Evolutionary conservation across 2,797 vertebrate genomes (phyloP).

Genomic region (Eidolon dupreanum): DNA sequence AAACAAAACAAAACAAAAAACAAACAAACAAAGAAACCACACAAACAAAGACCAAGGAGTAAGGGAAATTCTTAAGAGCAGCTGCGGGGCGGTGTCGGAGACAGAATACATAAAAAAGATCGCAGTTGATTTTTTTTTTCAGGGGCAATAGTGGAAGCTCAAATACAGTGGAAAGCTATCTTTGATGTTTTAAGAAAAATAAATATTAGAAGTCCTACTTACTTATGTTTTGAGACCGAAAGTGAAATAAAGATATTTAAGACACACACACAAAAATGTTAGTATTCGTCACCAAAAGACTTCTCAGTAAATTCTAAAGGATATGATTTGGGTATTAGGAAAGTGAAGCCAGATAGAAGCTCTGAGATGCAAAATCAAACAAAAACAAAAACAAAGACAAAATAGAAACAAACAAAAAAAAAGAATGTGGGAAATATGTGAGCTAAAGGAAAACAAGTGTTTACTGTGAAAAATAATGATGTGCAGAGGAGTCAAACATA

Average conservation of each 20-base stretch:
- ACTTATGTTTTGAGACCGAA: neutral
- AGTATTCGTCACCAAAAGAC: neutral
- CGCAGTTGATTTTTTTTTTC: neutral
- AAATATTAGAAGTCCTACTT: neutral
- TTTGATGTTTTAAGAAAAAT: neutral
- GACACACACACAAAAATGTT: neutral
- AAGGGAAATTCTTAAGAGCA: neutral
- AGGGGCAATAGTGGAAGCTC: neutral
- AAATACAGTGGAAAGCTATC: neutral
- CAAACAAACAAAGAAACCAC: too few species aligned
- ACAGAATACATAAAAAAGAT: neutral
- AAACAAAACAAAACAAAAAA: too few species aligned
- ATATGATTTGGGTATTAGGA: neutral
- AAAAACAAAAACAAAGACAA: too few species aligned
- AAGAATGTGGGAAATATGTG: neutral
- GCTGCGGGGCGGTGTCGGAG: too few species aligned
- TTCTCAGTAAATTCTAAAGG: neutral
- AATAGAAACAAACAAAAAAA: neutral
- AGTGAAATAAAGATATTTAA: neutral
- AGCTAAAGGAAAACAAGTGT: neutral
- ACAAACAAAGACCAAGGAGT: neutral
- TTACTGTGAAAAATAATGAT: neutral
- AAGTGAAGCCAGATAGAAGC: neutral
- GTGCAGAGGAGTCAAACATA: neutral
- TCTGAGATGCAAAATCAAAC: neutral